Conservation (phyloP, 1,140 invertebrate genomes). For the Wasmannia auropunctata region DNA sequence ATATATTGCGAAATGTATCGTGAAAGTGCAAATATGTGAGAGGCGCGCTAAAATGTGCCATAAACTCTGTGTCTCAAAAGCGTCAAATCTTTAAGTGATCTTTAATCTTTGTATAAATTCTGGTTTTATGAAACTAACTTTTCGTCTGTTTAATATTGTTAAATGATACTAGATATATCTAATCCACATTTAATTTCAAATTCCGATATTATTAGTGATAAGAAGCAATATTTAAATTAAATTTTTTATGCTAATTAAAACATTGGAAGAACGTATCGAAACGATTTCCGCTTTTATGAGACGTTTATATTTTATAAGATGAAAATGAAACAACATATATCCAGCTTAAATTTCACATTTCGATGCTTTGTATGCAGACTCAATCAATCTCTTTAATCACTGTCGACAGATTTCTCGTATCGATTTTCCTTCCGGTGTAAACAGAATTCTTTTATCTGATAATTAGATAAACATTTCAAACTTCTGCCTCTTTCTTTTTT, state of each 20-base stretch:
- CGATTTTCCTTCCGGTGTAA: not conserved
- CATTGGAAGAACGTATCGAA: not conserved
- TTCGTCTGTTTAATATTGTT: not conserved
- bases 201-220: not conserved
- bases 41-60: not conserved
- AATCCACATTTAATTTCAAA: not conserved
- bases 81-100: not conserved
- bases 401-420: not conserved
- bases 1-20: not conserved
- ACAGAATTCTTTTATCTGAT: not conserved
- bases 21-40: not conserved
- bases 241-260: not conserved
- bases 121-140: not conserved
- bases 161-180: not conserved
- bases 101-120: not conserved
- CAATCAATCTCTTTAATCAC: not conserved
- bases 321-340: not conserved
- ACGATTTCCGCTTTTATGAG: not conserved
- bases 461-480: not conserved
- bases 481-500: not conserved
- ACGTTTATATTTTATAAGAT: not conserved
- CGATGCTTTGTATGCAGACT: not conserved
- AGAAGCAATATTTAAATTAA: not conserved
- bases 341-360: not conserved
- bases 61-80: not conserved